These are phyloP conservation scores for Xylota sylvarum DNA, from an alignment of 2,888 invertebrate species.

Conservation along the genomic window DNA sequence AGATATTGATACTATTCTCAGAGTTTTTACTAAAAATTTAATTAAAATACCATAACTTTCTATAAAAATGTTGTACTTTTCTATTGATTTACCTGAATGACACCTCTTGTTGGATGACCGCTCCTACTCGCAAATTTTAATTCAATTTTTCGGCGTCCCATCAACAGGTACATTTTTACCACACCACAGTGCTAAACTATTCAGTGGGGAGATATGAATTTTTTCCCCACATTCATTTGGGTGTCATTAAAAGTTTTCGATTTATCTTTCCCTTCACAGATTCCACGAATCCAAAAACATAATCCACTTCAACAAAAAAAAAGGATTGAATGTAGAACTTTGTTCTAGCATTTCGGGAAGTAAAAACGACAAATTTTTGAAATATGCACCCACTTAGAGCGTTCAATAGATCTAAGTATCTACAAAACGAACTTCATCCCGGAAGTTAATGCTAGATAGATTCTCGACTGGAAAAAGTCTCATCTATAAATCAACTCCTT, in stretches of 20 bases:
- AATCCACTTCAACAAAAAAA: not conserved
- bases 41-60: too few species aligned
- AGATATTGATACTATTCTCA: too few species aligned
- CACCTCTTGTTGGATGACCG: too few species aligned
- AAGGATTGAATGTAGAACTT: not conserved
- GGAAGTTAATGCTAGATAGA: not conserved
- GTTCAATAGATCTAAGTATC: slow-evolving; percentile 34
- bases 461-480: slow-evolving; percentile 16
- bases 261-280: not conserved
- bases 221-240: not conserved
- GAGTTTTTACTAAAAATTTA: too few species aligned
- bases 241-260: slow-evolving; percentile 1
- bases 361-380: slow-evolving; percentile 25
- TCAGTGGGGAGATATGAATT: not conserved
- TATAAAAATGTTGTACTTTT: too few species aligned
- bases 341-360: not conserved
- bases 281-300: not conserved
- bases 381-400: slow-evolving; percentile 7
- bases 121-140: too few species aligned
- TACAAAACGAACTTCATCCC: not conserved
- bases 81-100: too few species aligned
- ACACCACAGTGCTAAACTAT: too few species aligned
- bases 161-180: too few species aligned
- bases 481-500: slow-evolving; percentile 59
- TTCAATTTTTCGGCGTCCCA: too few species aligned